Base-by-base conservation (phyloP, 2,888 invertebrate genomes). In the Timema podura region DNA sequence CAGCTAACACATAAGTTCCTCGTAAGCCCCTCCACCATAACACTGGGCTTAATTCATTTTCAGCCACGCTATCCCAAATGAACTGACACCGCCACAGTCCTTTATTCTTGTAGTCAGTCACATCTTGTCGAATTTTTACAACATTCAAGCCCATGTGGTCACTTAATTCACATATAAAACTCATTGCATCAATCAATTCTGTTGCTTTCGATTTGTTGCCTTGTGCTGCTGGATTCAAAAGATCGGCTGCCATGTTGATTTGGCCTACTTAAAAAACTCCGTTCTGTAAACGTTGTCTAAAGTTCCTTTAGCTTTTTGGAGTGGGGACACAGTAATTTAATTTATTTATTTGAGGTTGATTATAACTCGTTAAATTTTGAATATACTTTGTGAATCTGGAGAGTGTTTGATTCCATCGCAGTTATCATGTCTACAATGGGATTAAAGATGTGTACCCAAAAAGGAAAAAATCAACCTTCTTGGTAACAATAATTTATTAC, bases 101-200 rank as follows among this genome's bases (percentile, higher is more conserved):
- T 61, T 61, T 61, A 61, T 61, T 45, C 30, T 45, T 61, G 61
- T 61, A 61, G 61, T 61, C 61, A 61, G 61, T 45, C 61, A 61
- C 5, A 61, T 61, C 61, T 5, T 5, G 2, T 10, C 1, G 6
- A 30, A 61, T 61, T 2, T 61, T 16, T 11, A 30, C 11, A 30
- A 30, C 30, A 61, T 16, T 5, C 30, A 5, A 61, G 61, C 30
- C 61, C 61, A 61, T 16, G 16, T 2, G 61, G 15, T 61, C 10
- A 61, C 61, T 45, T 44, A 61, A 30, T 61, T 61, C 61, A 61
- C 61, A 61, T 10, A 61, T 61, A 30, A 61, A 61, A 61, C 61
- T 11, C 61, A 61, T 6, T 2, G 61, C 30, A 61, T 61, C 61
- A 16, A 61, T 30, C 61, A 61, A 61, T 61, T 5, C 61, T 61